Conservation (phyloP, 2,888 invertebrate genomes). For the Adineta ricciae region DNA sequence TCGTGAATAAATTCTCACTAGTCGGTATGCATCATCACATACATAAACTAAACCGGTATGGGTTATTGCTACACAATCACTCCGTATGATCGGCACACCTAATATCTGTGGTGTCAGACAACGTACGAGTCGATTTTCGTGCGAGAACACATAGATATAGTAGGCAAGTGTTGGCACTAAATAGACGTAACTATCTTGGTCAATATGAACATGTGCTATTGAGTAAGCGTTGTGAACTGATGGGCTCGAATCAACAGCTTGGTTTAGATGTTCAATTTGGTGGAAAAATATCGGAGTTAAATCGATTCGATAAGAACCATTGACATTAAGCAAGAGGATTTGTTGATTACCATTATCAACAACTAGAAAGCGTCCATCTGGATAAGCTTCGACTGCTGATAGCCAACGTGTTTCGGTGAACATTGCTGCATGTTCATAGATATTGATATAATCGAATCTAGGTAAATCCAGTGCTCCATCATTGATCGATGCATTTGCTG, state of each 20-base stretch:
- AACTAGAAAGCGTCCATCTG: not conserved
- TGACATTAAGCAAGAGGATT: not conserved
- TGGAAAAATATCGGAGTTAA: constrained; percentile 1
- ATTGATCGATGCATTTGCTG: not conserved
- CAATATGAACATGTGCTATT: not conserved
- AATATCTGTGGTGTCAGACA: not conserved
- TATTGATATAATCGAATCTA: not conserved
- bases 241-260: not conserved
- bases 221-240: not conserved
- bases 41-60: constrained; percentile 7
- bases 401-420: not conserved
- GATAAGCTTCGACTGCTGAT: not conserved
- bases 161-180: not conserved
- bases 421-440: not conserved
- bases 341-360: constrained; percentile 3
- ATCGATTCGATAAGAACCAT: not conserved
- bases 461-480: not conserved
- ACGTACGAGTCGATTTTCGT: not conserved
- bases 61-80: not conserved
- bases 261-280: not conserved
- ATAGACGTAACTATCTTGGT: not conserved
- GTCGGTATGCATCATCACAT: not conserved
- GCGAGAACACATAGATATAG: not conserved
- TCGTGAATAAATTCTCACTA: not conserved
- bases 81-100: not conserved